Evolutionary conservation across 2,888 invertebrate genomes (phyloP).

Genomic region (Euphydryas editha): DNA sequence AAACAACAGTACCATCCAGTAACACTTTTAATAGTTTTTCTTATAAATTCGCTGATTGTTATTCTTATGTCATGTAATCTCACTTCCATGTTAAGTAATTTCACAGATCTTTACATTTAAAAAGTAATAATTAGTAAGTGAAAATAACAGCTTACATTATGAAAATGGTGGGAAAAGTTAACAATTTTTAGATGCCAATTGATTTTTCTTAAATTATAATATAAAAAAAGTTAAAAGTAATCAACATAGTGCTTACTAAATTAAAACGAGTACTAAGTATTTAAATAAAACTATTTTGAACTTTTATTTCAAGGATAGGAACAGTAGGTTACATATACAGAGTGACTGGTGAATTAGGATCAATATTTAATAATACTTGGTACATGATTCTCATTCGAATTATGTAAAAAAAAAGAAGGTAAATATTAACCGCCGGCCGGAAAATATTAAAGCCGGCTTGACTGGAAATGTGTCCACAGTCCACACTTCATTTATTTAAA

Average conservation of each 20-base stretch:
- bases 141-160: slow-evolving; percentile 23
- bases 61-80: slow-evolving; percentile 65
- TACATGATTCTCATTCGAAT: too few relatives aligned
- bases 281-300: slow-evolving; percentile 14
- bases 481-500: too few relatives aligned
- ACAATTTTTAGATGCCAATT: slow-evolving; percentile 7
- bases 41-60: slow-evolving; percentile 33
- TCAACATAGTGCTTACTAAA: slow-evolving; percentile 11
- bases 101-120: slow-evolving; percentile 68
- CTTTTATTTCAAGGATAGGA: neutral
- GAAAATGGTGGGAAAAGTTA: slow-evolving; percentile 33
- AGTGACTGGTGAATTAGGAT: too few relatives aligned
- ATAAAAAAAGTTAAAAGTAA: slow-evolving; percentile 21
- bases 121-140: slow-evolving; percentile 39
- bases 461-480: too few relatives aligned
- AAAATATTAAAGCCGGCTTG: too few relatives aligned
- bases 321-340: too few relatives aligned
- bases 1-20: slow-evolving; percentile 36
- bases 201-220: slow-evolving; percentile 15
- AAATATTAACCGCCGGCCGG: too few relatives aligned
- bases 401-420: too few relatives aligned
- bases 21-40: slow-evolving; percentile 42
- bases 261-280: slow-evolving; percentile 6
- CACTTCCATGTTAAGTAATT: slow-evolving; percentile 48
- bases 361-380: too few relatives aligned